Evolutionary conservation across 2,888 invertebrate genomes (phyloP).

Genomic region (Marasmarcha lunaedactyla): DNA sequence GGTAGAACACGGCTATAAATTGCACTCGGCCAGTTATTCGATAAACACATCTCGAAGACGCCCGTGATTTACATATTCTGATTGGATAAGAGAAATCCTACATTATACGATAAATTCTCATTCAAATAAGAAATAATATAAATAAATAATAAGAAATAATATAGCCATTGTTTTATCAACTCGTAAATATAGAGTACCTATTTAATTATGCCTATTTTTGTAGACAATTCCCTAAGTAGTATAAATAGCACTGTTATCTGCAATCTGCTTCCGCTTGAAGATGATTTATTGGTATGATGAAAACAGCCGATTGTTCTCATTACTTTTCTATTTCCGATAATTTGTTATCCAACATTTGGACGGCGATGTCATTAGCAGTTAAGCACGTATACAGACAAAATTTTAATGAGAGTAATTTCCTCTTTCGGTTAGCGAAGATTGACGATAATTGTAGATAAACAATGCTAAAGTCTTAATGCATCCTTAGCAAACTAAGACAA

Average conservation of each 20-base stretch:
- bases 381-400: slow-evolving; percentile 26
- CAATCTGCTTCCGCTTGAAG: slow-evolving; percentile 37
- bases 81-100: slow-evolving; percentile 46
- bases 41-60: slow-evolving; percentile 5
- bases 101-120: slow-evolving; percentile 32
- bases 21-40: slow-evolving; percentile 48
- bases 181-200: too few species aligned
- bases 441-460: background rate
- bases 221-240: slow-evolving; percentile 28
- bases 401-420: slow-evolving; percentile 35
- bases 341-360: slow-evolving; percentile 22
- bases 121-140: slow-evolving; percentile 22
- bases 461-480: background rate
- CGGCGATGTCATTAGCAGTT: slow-evolving; percentile 25
- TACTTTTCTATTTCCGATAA: slow-evolving; percentile 31
- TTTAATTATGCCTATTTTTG: too few species aligned
- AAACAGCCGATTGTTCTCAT: slow-evolving; percentile 32
- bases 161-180: too few species aligned
- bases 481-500: background rate
- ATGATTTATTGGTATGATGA: slow-evolving; percentile 24
- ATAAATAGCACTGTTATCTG: slow-evolving; percentile 45
- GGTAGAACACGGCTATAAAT: slow-evolving; percentile 61
- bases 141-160: slow-evolving; percentile 18
- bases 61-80: slow-evolving; percentile 63
- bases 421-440: slow-evolving; percentile 10